Base-by-base conservation (phyloP, 2,888 invertebrate genomes). In the Acanthacorydalis orientalis region DNA sequence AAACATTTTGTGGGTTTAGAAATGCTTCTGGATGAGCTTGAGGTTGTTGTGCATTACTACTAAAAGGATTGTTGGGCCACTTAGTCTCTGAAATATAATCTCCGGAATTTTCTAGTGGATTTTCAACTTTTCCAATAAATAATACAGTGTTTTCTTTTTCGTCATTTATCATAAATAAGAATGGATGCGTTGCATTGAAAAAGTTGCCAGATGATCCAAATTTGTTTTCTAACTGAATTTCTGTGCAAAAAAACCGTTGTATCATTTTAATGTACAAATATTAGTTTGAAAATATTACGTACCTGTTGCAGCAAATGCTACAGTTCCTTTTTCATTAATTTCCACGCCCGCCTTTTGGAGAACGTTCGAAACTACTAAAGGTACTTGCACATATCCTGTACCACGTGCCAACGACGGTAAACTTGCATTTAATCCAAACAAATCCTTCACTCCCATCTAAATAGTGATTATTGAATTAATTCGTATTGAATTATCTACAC, bases 121-220 rank as follows among this genome's bases (percentile, higher is more conserved):
- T 75, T 16, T 73, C 68, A 1, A 86, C 74, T 61, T 80, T 76
- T 33, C 87, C 87, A 32, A 81, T 75, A 64, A 83, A 85, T 23
- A 87, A 64, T 44, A 85, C 72, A 35, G 81, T 81, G n/a, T 78
- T 76, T 0, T 77, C 80, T 1, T 67, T 65, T 56, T 83, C 81
- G 55, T 87, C 86, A 59, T 84, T 81, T 51, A 88, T 81, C 62
- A 81, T 81, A 67, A 87, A 85, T 46, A 86, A 57, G 67, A 87
- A 88, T 0, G 87, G 86, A 51, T 75, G 80, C 59, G 79, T 76
- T 1, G 78, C 85, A 40, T 75, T 69, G 59, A 88, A 80, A 48
- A 75, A 72, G 48, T 67, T 63, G 4, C 70, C 69, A 35, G 72
- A 70, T 49, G 67, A 63, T 1, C 82, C 80, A 55, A 85, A 82